Conservation (phyloP, 2,888 invertebrate genomes). For the Opisthograptis luteolata region DNA sequence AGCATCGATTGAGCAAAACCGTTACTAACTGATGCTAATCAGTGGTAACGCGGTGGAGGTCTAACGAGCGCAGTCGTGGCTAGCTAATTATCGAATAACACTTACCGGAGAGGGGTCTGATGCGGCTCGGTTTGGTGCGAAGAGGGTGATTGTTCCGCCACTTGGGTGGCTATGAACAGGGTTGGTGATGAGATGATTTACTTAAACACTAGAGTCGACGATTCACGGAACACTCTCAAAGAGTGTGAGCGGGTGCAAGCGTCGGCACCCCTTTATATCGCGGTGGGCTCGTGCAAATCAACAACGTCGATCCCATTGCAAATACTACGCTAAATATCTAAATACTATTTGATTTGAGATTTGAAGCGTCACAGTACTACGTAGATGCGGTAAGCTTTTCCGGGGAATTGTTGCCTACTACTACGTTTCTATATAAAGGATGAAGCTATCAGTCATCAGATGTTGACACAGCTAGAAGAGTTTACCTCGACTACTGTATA, state of each 20-base stretch:
- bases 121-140: constrained; percentile 53
- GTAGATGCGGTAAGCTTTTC: constrained; percentile 24
- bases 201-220: constrained; percentile 64
- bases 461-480: no score
- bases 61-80: constrained; percentile 45
- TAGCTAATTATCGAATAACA: constrained; percentile 50
- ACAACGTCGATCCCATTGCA: constrained; percentile 67
- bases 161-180: constrained; percentile 78
- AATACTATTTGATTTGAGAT: constrained; percentile 73
- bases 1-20: constrained; percentile 37
- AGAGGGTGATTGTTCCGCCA: constrained; percentile 70
- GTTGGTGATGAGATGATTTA: constrained; percentile 58
- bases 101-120: constrained; percentile 68
- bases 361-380: constrained; percentile 49
- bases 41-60: constrained; percentile 32
- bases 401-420: constrained; percentile 10
- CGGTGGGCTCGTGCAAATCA: constrained; percentile 57
- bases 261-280: constrained; percentile 58
- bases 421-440: not conserved
- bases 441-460: no score
- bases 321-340: constrained; percentile 74
- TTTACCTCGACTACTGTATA: no score
- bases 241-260: constrained; percentile 62
- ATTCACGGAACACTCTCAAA: constrained; percentile 67
- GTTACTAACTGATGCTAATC: constrained; percentile 50